These are phyloP conservation scores for Phenganax marumi DNA, from an alignment of 92 coral and sea anemone genomes.

Conservation along the genomic window DNA sequence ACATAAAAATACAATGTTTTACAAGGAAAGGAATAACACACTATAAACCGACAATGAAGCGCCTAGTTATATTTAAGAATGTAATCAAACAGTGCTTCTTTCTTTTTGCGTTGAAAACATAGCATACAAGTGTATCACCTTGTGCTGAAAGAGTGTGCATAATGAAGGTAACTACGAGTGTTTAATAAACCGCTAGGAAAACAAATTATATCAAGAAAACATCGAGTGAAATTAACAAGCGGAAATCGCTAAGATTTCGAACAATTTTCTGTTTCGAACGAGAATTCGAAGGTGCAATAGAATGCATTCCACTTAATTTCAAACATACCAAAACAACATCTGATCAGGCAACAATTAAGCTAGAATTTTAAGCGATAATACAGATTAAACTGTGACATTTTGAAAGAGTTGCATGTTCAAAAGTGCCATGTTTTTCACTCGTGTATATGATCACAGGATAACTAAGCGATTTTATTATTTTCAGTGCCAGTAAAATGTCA, in stretches of 20 bases:
- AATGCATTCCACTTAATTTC: neutral
- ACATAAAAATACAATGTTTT: neutral
- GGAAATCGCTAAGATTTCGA: no score
- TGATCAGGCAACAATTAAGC: no score
- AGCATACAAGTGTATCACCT: neutral
- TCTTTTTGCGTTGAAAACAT: neutral
- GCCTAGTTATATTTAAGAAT: neutral
- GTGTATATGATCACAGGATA: neutral
- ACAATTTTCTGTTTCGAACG: no score
- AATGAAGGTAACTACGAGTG: neutral
- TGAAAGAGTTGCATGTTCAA: neutral
- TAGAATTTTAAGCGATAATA: no score
- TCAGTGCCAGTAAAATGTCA: neutral
- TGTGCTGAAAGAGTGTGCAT: neutral
- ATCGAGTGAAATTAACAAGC: neutral
- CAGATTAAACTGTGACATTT: neutral
- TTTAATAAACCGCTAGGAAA: conserved; percentile 4
- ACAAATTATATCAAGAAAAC: neutral
- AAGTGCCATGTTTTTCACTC: neutral
- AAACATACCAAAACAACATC: no score
- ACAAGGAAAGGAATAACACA: neutral
- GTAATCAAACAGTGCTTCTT: neutral
- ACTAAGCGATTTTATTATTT: neutral
- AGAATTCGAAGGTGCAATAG: neutral
- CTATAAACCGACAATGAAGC: no score